Base-by-base conservation (phyloP, 2,797 vertebrate genomes). In the Saxicola maurus region DNA sequence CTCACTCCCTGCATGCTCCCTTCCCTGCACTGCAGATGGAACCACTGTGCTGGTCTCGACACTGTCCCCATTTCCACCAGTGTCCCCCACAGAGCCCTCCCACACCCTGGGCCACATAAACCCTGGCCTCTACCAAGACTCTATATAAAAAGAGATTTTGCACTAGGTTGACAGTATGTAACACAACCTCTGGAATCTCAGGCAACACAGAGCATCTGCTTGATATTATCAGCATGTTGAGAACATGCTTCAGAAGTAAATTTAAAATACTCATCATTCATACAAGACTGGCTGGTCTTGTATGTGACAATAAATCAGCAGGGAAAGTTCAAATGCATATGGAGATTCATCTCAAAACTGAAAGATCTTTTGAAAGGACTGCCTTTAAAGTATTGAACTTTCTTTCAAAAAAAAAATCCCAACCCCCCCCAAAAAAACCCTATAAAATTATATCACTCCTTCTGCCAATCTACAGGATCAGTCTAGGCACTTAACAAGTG, bases 81-180 rank as follows among this genome's bases (percentile, higher is more conserved):
- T 5, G 33, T 35, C 3, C 21, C 4, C 10, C 3, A 0, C 0
- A n/a, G 6, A 31, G 21, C 40, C 5, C 13, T n/a, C 23, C 35
- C 40, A 11, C 5, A 14, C 7, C 16, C 30, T 7, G 16, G 16
- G 27, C 21, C 57, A 56, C 16, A 2, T 6, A 55, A 68, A 33
- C 35, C 14, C 42, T 7, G 5, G 21, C 13, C 7, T 37, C 51
- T n/a, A 21, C 11, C 11, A 64, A 31, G 35, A 4, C 24, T 18
- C 38, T 24, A 0, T 0, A 0, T 3, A 12, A 87, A 77, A 2
- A 0, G 17, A 6, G 1, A 24, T 51, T 46, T 33, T 71, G 38
- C 42, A 71, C 35, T 73, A 55, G 23, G 13, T 9, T 30, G 15
- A 8, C 13, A 10, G 5, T 6, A 28, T 0, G 0, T 28, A 74